Evolutionary conservation across 64 coral and sea anemone species (phyloP).

Genomic region (Pachyseris speciosa): DNA sequence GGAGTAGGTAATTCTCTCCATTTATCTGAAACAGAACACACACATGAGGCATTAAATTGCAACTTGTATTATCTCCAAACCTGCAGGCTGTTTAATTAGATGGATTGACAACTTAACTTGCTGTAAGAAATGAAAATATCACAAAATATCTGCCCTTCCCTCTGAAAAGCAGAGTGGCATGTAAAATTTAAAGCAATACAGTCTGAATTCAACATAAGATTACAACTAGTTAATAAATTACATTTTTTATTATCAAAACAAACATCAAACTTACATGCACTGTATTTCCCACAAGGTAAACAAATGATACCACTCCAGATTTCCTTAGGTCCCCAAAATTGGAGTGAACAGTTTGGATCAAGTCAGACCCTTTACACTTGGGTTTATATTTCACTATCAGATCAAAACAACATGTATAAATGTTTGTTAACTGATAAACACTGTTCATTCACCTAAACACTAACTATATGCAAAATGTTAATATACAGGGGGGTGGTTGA

Average conservation of each 20-base stretch:
- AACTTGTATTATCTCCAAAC: no score
- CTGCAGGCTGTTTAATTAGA: no score
- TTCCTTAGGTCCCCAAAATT: neutral
- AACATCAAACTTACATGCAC: constrained; percentile 26
- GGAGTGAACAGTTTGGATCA: neutral
- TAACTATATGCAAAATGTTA: no score
- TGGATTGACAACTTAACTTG: no score
- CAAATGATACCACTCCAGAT: constrained; percentile 3
- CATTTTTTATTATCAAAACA: neutral
- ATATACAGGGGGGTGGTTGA: no score
- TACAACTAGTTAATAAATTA: no score
- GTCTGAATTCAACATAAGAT: neutral
- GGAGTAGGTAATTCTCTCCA: constrained; percentile 69
- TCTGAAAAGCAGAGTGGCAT: no score
- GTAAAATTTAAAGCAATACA: no score
- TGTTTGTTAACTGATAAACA: no score
- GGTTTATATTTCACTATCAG: neutral
- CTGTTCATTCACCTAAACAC: no score
- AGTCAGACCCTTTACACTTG: neutral
- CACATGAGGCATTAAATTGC: neutral
- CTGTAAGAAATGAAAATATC: no score
- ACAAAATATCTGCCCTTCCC: no score
- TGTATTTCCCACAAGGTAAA: constrained; percentile 59
- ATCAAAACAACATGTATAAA: neutral
- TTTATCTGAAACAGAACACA: constrained; percentile 43